A percentile compares a stretch with the other conserved stretches of the same genome.
These are phyloP conservation scores for Psittacus erithacus DNA, from an alignment of 2,113 vertebrate species.

Conservation along the genomic window DNA sequence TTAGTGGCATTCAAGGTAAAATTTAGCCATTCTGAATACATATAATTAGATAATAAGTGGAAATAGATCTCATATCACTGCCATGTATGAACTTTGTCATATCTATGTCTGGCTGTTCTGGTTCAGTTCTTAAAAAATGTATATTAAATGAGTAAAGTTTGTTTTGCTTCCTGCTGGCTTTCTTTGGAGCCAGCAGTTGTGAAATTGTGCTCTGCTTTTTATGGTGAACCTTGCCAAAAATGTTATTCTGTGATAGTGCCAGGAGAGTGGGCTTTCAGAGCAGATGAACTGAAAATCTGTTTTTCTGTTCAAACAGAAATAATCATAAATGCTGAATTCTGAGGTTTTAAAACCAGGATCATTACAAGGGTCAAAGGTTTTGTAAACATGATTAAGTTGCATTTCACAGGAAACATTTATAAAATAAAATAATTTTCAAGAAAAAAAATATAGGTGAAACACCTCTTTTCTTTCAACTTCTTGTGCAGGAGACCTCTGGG, in stretches of 20 bases:
- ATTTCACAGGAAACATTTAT: neutral
- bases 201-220: neutral
- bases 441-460: neutral
- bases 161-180: neutral
- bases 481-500: neutral
- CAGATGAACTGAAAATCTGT: constrained; percentile 8
- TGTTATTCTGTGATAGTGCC: neutral
- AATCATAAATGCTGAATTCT: neutral
- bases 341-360: neutral
- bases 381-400: neutral
- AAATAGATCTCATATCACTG: neutral
- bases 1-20: neutral
- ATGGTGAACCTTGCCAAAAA: neutral
- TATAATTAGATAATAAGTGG: neutral
- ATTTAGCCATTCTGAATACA: neutral
- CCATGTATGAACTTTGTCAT: neutral
- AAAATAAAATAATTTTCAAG: neutral
- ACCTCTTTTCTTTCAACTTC: neutral
- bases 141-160: neutral
- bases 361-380: neutral
- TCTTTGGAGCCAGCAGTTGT: neutral
- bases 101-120: neutral
- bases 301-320: constrained; percentile 7
- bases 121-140: neutral
- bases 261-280: neutral